Evolutionary conservation across 2,888 invertebrate species (phyloP).

Genomic region (Amitus sp.): DNA sequence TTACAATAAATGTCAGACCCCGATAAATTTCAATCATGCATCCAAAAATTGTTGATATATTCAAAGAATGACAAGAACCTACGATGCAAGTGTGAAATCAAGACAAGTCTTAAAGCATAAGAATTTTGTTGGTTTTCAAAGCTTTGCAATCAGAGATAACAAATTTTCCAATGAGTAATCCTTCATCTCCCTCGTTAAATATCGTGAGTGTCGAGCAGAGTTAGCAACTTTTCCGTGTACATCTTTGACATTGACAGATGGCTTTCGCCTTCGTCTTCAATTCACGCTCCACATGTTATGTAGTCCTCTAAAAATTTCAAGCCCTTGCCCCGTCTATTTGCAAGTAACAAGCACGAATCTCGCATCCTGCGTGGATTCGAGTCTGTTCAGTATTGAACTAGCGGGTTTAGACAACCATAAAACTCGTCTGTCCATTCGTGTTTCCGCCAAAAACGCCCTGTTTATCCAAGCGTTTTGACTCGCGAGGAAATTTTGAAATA

Average conservation of each 20-base stretch:
- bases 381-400: neutral
- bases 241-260: neutral
- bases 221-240: too few relatives aligned
- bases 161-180: too few relatives aligned
- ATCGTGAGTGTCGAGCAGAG: too few relatives aligned
- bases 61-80: too few relatives aligned
- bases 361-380: neutral
- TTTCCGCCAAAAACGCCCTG: slow-evolving; percentile 24
- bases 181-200: too few relatives aligned
- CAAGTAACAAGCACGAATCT: neutral
- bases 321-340: neutral
- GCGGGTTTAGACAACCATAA: neutral
- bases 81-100: too few relatives aligned
- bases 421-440: neutral
- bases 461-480: slow-evolving; percentile 30
- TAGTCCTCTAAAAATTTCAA: neutral
- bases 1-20: too few relatives aligned
- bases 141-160: too few relatives aligned
- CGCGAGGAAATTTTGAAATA: slow-evolving; percentile 34
- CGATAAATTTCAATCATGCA: too few relatives aligned
- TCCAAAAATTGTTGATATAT: too few relatives aligned
- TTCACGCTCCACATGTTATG: neutral
- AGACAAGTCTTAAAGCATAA: too few relatives aligned
- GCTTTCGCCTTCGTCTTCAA: neutral
- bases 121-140: too few relatives aligned